Base-by-base conservation (phyloP, 53 echinoderm and acorn worm genomes). In the Zoroaster sp. region DNA sequence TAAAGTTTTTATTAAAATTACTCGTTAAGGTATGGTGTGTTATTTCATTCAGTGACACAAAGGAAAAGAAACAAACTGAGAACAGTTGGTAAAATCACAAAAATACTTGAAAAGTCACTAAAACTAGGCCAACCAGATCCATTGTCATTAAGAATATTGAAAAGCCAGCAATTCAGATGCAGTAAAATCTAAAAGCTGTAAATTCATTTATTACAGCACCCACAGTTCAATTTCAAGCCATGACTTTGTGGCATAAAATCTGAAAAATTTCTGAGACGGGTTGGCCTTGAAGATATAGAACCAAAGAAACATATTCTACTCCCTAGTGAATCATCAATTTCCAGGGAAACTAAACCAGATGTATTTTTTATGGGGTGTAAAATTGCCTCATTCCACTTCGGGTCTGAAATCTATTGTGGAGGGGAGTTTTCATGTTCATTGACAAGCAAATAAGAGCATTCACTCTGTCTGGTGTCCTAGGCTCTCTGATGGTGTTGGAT, bases 351-450 rank as follows among this genome's bases (percentile, higher is more conserved):
- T 44, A 36, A 68, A 82, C 66, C 82, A 82, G 82, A 82, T 82
- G 82, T 82, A 67, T 68, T 67, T 82, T 82, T 82, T 82, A 82
- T 82, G 82, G 54, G 42, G 82, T 82, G 68, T 82, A 82, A 82
- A 82, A 82, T 82, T 82, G 68, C 82, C 82, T 67, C 35, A 25
- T 82, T 40, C 68, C 68, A 74, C 38, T 53, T 59, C 55, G 40
- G 1, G 77, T 59, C 63, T 59, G 21, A 59, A 59, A 59, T 59
- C 63, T 59, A 25, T 59, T 59, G 21, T 15, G 21, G 30, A 59
- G 23, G 63, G 63, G 63, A 59, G 63, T 21, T 6, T 25, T 28
- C 17, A 9, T 28, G 28, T 5, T 55, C 23, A 59, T 21, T 59
- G 63, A 15, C 10, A 28, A 59, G 28, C 63, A 59, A 59, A 11